phyloP scores from a whole-genome alignment of 2,797 vertebrate genomes.

The Mus spretus region DNA sequence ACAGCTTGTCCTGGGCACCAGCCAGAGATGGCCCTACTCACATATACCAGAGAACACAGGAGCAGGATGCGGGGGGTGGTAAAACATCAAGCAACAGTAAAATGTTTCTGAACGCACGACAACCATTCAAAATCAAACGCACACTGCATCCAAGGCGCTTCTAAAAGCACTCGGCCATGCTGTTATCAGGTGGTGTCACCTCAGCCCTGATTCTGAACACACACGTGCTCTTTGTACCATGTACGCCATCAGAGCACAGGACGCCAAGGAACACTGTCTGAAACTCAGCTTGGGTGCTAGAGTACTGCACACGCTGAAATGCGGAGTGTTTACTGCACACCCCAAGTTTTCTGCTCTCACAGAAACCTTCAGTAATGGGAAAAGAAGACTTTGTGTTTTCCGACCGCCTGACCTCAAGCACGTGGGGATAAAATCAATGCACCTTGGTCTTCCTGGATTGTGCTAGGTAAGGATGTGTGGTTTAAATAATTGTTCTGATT shows the following conservation, averaged over 20 bases:
- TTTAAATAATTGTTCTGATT: background rate
- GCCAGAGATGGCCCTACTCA: background rate
- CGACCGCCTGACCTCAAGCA: background rate
- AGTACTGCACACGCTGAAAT: background rate
- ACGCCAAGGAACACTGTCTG: background rate
- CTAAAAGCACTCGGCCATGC: background rate
- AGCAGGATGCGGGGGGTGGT: background rate
- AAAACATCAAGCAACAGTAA: background rate
- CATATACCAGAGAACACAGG: background rate
- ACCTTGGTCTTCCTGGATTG: background rate
- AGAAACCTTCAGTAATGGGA: background rate
- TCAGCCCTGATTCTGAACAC: background rate
- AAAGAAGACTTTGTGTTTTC: background rate
- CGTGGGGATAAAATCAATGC: background rate
- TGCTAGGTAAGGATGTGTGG: background rate
- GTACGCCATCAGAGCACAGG: too few species aligned
- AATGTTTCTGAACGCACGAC: background rate
- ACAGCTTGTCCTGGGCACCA: background rate
- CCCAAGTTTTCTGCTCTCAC: background rate
- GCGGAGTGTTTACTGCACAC: background rate
- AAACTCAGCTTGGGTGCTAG: background rate
- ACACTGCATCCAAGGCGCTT: background rate
- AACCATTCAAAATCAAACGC: background rate
- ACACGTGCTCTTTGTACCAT: background rate
- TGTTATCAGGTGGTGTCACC: background rate